Base-by-base conservation (phyloP, 1,140 invertebrate genomes). In the Antheraea pernyi region DNA sequence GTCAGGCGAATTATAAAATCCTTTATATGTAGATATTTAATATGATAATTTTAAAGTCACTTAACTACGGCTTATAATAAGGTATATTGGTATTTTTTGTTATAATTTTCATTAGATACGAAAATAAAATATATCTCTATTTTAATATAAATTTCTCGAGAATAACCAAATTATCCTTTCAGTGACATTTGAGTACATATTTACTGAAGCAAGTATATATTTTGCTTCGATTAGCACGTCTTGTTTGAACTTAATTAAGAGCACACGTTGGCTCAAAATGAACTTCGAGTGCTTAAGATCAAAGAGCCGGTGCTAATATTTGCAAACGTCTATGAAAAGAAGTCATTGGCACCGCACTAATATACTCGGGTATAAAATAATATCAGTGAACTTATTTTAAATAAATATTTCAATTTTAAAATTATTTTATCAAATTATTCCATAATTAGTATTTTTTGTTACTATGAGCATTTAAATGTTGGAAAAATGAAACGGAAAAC, bases 211-310 rank as follows among this genome's bases (percentile, higher is more conserved):
- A 74, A 37, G 64, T 66, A 62, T 39, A 65, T 53, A 53, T 59
- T 59, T 70, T 59, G 58, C 61, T 70, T 74, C 76, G 76, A 81
- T 75, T 81, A 74, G 72, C 74, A 79, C 74, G 68, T 78, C 77
- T 82, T 88, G 82, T 90, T 90, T 89, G 86, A 85, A 81, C 81
- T 85, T 90, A 90, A 90, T 90, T 90, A 90, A 87, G 78, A 80
- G 68, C 80, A 78, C 75, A 86, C 83, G 81, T 82, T 79, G 73
- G 73, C 73, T 71, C 71, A 72, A 85, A 86, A 79, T 84, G 85
- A 86, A 73, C 83, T 80, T 75, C 46, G 46, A 53, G 74, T 75
- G 69, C 68, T 71, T 73, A 67, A 84, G 86, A 91, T 91, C 88
- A 91, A 89, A 91, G 86, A 74, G 65, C 60, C 64, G 73, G 69